Evolutionary conservation across 2,888 invertebrate genomes (phyloP), one percentile per base, ranked within the genome.

Genomic region (Sepioteuthis lessoniana): DNA sequence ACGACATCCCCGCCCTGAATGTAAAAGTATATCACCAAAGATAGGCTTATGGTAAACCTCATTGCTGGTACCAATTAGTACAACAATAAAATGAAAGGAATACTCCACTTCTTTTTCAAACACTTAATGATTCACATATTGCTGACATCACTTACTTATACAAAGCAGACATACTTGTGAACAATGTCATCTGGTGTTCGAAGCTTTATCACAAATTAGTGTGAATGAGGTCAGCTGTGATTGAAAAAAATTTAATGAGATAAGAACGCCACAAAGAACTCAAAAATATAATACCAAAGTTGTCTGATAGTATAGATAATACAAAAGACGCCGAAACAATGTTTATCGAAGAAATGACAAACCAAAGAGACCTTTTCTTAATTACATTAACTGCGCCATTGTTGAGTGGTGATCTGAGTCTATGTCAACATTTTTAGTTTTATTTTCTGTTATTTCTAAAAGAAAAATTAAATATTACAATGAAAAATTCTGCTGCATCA

Each of bases 181-280:
- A 31, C 28, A 1, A 5, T 5, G 4, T 28, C 76, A 76, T 76
- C 5, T 76, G 76, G 5, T n/a, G 13, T 76, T 76, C 13, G 28
- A 31, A 76, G 13, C 31, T 76, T n/a, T 76, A 76, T 28, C n/a
- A 7, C 10, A 76, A 76, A 76, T 76, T 31, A 76, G 25, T 76
- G 76, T 76, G 76, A 76, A 76, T 76, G 28, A 76, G 76, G 28
- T 76, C 76, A 76, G 76, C 76, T 76, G 76, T 76, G 76, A 76
- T 76, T 76, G 8, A 31, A 31, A 76, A 31, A 76, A 31, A 31
- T 76, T n/a, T 28, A 31, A n/a, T 76, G n/a, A 31, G 76, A 76
- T 76, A 76, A 10, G 13, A 76, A 76, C 10, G n/a, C 28, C 31
- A 76, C 76, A 10, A 76, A 50, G 50, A 50, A 50, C 21, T 13